Evolutionary conservation across 2,113 vertebrate genomes (phyloP), one percentile per base, ranked within the genome.

Genomic region (Sander vitreus): DNA sequence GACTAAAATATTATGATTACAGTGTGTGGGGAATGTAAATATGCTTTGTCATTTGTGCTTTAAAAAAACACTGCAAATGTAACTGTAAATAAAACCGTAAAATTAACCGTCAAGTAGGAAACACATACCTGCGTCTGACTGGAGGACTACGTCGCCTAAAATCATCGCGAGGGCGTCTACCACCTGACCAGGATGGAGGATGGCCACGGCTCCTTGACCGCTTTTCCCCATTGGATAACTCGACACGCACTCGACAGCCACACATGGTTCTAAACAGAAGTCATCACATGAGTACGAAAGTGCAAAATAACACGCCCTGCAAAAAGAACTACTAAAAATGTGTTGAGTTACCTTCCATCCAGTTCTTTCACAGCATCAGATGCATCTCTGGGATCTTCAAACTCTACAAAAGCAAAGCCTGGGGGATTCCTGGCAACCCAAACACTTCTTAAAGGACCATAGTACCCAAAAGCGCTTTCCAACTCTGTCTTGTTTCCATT

Each of bases 381-480:
- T 81, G 98, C 98, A 95, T 99, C 98, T 89, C 98, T 96, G 15
- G 97, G 97, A 92, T 99, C 98, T 94, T 99, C 98, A 95, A 99
- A 99, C 73, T 99, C 98, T 73, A 99, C 97, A 86, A 99, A 99
- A 57, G 98, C 98, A 94, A 99, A 99, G 73, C 98, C 98, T 11
- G 98, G 98, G 53, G 98, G 98, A 89, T 98, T 99, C 88, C 98
- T 96, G 0, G 98, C 98, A 88, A 99, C 98, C 98, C 98, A 99
- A 25, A 99, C 98, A 55, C 97, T 99, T 64, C 98, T 96, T 80
- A 99, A 94, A 45, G 98, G 98, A 81, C 98, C 98, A 25, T 99
- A 99, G 90, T 99, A 99, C 67, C 98, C 97, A 94, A 99, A 99
- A 3, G 98, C 95, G 72, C 97, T 94, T 86, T 99, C 98, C 91